These are phyloP conservation scores for Tretioscincus oriximinensis DNA, from an alignment of 2,113 vertebrate genomes.

Conservation along the genomic window DNA sequence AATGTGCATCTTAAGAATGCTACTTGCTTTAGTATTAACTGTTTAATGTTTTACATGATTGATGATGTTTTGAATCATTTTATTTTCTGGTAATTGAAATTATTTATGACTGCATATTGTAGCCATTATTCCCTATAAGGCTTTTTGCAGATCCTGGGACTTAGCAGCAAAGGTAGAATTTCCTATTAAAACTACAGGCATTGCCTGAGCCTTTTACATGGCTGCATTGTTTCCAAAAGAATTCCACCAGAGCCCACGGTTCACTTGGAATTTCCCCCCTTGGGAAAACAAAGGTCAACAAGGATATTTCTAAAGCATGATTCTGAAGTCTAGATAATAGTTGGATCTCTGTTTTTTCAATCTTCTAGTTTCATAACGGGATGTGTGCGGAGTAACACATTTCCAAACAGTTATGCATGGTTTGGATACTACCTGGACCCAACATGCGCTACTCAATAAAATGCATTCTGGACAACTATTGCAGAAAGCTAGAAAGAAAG, in stretches of 20 bases:
- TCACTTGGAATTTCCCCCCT: constrained; percentile 1
- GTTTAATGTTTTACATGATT: neutral
- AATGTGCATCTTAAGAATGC: neutral
- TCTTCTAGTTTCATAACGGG: constrained; percentile 42
- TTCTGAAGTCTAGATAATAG: constrained; percentile 36
- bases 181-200: constrained; percentile 14
- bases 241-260: constrained; percentile 1
- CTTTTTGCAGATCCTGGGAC: neutral
- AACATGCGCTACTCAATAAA: constrained; percentile 15
- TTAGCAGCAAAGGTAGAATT: constrained; percentile 21
- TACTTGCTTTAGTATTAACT: neutral
- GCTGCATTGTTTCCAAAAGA: constrained; percentile 57
- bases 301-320: constrained; percentile 44
- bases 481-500: constrained; percentile 11
- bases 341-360: neutral
- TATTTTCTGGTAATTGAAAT: neutral
- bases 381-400: constrained; percentile 22
- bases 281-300: constrained; percentile 20
- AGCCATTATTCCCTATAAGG: neutral
- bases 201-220: constrained; percentile 20
- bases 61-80: neutral
- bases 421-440: constrained; percentile 34
- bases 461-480: constrained; percentile 11
- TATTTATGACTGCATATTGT: constrained; percentile 11
- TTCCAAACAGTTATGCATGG: constrained; percentile 27